Base-by-base conservation (phyloP, 2,888 invertebrate genomes). In the Tenthredo notha region DNA sequence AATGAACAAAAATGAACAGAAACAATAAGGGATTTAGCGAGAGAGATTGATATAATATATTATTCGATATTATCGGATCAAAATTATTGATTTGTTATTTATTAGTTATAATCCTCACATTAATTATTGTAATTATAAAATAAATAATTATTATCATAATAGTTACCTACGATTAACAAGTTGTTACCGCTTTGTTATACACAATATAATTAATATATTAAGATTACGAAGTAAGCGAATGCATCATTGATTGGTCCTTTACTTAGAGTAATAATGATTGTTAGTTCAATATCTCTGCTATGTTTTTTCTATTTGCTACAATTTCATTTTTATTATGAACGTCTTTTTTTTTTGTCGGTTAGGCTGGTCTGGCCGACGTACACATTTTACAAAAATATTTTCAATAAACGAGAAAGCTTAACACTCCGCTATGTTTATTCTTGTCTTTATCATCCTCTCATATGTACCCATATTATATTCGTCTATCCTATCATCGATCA, bases 101-200 rank as follows among this genome's bases (percentile, higher is more conserved):
- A 89, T 91, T 90, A 91, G 91, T 91, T 91, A 86, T 88, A 90
- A 92, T 92, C 90, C 91, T 90, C 92, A 91, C 89, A 92, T 92
- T 92, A 91, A 91, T 92, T 92, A 92, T 90, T 91, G 92, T 92
- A 92, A 92, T 92, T 92, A 92, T 92, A 91, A 91, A 91, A 89
- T 90, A 90, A 90, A 90, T 90, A 91, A 92, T 92, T 92, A 92
- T 92, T 92, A 92, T 90, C 91, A 90, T 92, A 92, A 92, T 92
- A 92, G 92, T 92, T 92, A 92, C 83, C 50, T 83, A 83, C 92
- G 91, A 92, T 92, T 92, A 92, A 92, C 92, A 92, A 92, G 92
- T 92, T 92, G 92, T 92, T 92, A 92, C 92, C 92, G 92, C 92
- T 92, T 92, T 92, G 92, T 92, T 92, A 92, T 92, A 92, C 92